phyloP scores from a whole-genome alignment of 2,888 invertebrate genomes.

The Drosophila mettleri region DNA sequence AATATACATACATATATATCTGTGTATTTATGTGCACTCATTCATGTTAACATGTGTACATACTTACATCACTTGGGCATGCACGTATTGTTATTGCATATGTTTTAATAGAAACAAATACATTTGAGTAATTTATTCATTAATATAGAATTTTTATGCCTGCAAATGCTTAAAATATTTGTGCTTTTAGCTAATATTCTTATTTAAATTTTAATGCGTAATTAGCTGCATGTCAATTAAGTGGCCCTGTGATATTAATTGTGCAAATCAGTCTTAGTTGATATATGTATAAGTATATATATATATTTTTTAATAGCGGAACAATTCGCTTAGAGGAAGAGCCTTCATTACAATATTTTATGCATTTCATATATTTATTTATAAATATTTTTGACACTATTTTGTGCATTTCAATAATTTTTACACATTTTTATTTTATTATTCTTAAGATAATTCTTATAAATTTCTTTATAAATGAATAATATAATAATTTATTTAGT shows the following conservation, averaged over 20 bases:
- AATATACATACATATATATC: neutral
- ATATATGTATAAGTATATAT: neutral
- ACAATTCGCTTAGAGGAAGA: neutral
- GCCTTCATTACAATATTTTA: neutral
- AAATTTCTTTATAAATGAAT: no score
- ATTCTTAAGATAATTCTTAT: no score
- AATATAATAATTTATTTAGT: no score
- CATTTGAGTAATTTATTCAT: constrained; percentile 46
- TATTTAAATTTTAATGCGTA: constrained; percentile 1
- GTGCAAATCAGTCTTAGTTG: neutral
- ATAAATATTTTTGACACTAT: neutral
- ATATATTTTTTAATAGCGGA: neutral
- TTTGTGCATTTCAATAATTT: neutral
- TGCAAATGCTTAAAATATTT: constrained; percentile 38
- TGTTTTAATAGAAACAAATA: constrained; percentile 34
- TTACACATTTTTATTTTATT: no score
- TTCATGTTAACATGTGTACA: neutral
- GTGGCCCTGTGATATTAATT: neutral
- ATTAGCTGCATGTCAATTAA: neutral
- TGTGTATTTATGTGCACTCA: neutral
- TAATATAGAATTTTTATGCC: constrained; percentile 55
- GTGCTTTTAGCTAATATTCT: constrained; percentile 34
- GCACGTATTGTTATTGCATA: neutral
- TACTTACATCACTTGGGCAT: neutral
- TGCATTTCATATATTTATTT: neutral